Evolutionary conservation across 2,797 vertebrate species (phyloP), one percentile per base, ranked within the genome.

Genomic region (Parambassis ranga): DNA sequence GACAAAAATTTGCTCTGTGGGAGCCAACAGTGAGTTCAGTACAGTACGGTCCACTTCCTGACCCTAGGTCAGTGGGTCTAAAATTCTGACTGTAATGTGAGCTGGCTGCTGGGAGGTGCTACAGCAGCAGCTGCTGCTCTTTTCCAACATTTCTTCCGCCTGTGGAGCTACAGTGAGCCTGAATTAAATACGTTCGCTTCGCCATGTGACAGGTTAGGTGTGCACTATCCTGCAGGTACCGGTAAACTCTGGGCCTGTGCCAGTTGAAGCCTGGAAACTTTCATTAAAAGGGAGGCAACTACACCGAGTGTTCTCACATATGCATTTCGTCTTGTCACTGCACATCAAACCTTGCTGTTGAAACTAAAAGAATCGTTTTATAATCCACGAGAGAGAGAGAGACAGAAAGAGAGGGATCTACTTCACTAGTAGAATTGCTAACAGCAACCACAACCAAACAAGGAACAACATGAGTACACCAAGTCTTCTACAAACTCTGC

Each of bases 21-120:
- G 42, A 61, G 41, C 30, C 16, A 19, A 16, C 15, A 36, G 6
- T 38, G 26, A n/a, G 32, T 57, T 64, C 27, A 52, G 49, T 56
- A 49, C 59, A 27, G 56, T 7, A 39, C 10, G 5, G 44, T 49
- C 51, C 26, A 38, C 41, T 57, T 74, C 41, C 57, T 31, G 63
- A 74, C 37, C 57, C 31, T 31, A 18, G 72, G 65, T 70, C 65
- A 73, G 35, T 24, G 33, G 31, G 46, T 70, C 71, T 75, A 42
- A 53, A 65, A 14, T 38, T 75, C 30, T 64, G 37, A 78, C 27
- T 49, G 31, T 77, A 65, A 77, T 71, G 38, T 10, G 52, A 82
- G 42, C 55, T 77, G 79, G 50, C 72, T 53, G 28, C 24, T 36
- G 26, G 27, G 43, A 65, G 36, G 28, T 16, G 35, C 23, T 8